A percentile compares a stretch with the other conserved stretches of the same genome.
Conservation (phyloP, 2,888 invertebrate species). For the Tanaodytes sp. region DNA sequence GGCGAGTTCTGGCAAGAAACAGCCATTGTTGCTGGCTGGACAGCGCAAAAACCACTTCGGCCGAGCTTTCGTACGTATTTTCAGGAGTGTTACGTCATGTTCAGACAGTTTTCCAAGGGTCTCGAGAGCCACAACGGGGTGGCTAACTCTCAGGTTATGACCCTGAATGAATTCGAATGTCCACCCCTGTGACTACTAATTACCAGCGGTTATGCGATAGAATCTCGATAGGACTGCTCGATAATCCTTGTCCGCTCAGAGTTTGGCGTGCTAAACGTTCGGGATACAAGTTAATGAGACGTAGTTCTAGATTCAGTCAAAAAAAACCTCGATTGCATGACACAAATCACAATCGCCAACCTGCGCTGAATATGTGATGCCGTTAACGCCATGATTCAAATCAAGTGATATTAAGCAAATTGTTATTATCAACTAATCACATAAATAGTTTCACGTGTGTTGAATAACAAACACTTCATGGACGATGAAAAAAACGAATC, state of each 20-base stretch:
- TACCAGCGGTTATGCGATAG: conserved; percentile 61
- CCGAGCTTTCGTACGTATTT: conserved; percentile 60
- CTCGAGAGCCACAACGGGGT: conserved; percentile 56
- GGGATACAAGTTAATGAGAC: conserved; percentile 66
- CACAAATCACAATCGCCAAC: no score
- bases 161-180: conserved; percentile 71
- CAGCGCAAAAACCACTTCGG: conserved; percentile 67
- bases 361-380: no score
- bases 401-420: no score
- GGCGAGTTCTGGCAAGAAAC: conserved; percentile 66
- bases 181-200: conserved; percentile 66
- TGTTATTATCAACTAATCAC: no score
- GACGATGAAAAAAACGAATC: no score
- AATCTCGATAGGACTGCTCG: conserved; percentile 58
- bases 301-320: conserved; percentile 23
- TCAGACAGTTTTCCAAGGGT: conserved; percentile 70
- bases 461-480: no score
- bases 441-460: no score
- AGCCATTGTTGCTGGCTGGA: conserved; percentile 70
- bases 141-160: conserved; percentile 49
- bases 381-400: no score
- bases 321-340: no score
- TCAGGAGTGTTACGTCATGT: conserved; percentile 72
- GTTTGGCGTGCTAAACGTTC: conserved; percentile 59
- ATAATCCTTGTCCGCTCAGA: conserved; percentile 51